Evolutionary conservation across 2,113 vertebrate species (phyloP).

Genomic region (Boulengeromyrus knoepffleri): DNA sequence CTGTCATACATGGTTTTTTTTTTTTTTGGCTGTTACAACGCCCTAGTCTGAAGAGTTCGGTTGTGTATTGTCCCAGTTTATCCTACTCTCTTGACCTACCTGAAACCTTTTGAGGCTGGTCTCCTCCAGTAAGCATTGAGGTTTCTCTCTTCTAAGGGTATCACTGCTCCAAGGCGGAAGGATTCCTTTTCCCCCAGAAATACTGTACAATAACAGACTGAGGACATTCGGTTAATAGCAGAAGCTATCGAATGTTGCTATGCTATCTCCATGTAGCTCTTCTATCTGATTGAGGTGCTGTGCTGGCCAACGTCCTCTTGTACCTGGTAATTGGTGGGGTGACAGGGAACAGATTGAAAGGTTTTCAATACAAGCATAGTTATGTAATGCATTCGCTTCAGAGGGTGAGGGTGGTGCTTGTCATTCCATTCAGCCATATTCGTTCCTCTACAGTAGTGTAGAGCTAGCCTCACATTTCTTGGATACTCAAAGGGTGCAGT

Average conservation of each 20-base stretch:
- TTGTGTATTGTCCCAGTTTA: neutral
- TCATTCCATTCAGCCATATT: neutral
- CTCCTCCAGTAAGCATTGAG: neutral
- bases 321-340: neutral
- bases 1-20: neutral
- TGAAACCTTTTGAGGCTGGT: neutral
- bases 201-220: neutral
- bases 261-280: neutral
- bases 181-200: neutral
- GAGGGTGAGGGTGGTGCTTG: neutral
- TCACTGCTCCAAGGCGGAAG: neutral
- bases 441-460: neutral
- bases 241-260: too few relatives aligned
- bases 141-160: neutral
- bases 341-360: neutral
- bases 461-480: neutral
- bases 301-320: neutral
- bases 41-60: neutral
- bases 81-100: neutral
- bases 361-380: neutral
- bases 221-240: neutral
- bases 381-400: neutral
- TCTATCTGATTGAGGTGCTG: neutral
- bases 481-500: neutral
- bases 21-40: neutral